Evolutionary conservation across 2,797 vertebrate genomes (phyloP).

Genomic region (Vespertilio murinus): DNA sequence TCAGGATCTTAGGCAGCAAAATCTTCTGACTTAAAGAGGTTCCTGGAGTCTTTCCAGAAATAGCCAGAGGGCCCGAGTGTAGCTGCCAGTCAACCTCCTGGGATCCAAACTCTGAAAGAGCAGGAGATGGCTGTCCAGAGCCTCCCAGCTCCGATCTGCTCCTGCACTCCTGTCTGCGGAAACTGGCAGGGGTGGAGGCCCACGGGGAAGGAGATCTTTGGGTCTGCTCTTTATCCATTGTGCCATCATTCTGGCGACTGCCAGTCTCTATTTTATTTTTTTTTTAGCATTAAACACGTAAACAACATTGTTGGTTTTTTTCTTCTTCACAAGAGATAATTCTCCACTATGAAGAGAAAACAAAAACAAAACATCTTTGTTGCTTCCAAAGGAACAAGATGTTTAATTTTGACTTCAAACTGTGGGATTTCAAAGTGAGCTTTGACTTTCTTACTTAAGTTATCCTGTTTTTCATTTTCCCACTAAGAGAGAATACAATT

Average conservation of each 20-base stretch:
- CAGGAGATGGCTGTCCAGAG: neutral
- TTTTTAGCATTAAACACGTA: constrained; percentile 23
- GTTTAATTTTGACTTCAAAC: constrained; percentile 47
- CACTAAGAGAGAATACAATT: neutral
- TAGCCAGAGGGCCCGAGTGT: neutral
- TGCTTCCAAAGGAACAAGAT: constrained; percentile 45
- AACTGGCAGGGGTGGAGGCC: neutral
- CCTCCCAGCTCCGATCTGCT: neutral
- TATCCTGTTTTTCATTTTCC: constrained; percentile 31
- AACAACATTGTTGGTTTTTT: constrained; percentile 31
- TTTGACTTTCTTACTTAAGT: constrained; percentile 43
- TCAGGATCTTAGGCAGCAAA: constrained; percentile 17
- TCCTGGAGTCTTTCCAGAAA: constrained; percentile 44
- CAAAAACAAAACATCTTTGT: neutral
- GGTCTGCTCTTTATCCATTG: constrained; percentile 38
- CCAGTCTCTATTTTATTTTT: neutral
- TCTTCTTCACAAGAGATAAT: constrained; percentile 44
- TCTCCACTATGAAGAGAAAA: neutral
- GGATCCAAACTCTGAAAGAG: neutral
- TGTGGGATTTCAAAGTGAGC: neutral
- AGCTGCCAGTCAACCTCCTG: neutral
- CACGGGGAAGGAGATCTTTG: neutral
- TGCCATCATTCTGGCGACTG: neutral
- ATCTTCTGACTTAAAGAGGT: constrained; percentile 10
- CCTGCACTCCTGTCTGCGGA: neutral